phyloP scores from a whole-genome alignment of 2,797 vertebrate genomes.

The Cirrhinus mrigala region DNA sequence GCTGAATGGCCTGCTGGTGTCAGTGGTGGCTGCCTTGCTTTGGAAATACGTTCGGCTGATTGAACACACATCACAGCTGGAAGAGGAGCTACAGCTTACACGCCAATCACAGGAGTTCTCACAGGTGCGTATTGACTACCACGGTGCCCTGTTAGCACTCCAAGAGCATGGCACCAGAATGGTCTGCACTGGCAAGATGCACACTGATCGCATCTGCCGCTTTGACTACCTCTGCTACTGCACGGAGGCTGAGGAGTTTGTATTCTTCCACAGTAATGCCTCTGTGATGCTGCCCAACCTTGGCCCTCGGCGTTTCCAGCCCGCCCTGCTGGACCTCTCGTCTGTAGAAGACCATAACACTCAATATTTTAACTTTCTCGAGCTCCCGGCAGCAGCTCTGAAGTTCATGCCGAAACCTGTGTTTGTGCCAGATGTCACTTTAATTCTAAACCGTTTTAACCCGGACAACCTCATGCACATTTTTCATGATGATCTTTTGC shows the following conservation, averaged over 20 bases:
- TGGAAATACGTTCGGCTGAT: constrained; percentile 92
- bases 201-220: constrained; percentile 95
- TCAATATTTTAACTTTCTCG: constrained; percentile 98
- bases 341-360: constrained; percentile 98
- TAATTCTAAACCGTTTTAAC: constrained; percentile 96
- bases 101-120: constrained; percentile 86
- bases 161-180: constrained; percentile 92
- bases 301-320: constrained; percentile 94
- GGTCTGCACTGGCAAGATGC: constrained; percentile 97
- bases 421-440: constrained; percentile 92
- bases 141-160: constrained; percentile 87
- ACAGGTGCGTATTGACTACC: constrained; percentile 88
- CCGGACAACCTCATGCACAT: constrained; percentile 98
- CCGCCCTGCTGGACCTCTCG: constrained; percentile 93
- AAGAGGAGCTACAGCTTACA: constrained; percentile 88
- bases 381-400: constrained; percentile 90
- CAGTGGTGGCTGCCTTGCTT: constrained; percentile 90
- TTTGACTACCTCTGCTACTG: constrained; percentile 97
- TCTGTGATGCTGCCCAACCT: constrained; percentile 95
- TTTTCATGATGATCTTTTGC: constrained; percentile 95
- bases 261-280: constrained; percentile 95
- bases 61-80: constrained; percentile 85
- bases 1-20: constrained; percentile 93
- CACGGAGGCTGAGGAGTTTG: constrained; percentile 92
- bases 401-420: constrained; percentile 96